Evolutionary conservation across 2,113 vertebrate species (phyloP).

Genomic region (Phrynosoma blainvillii): DNA sequence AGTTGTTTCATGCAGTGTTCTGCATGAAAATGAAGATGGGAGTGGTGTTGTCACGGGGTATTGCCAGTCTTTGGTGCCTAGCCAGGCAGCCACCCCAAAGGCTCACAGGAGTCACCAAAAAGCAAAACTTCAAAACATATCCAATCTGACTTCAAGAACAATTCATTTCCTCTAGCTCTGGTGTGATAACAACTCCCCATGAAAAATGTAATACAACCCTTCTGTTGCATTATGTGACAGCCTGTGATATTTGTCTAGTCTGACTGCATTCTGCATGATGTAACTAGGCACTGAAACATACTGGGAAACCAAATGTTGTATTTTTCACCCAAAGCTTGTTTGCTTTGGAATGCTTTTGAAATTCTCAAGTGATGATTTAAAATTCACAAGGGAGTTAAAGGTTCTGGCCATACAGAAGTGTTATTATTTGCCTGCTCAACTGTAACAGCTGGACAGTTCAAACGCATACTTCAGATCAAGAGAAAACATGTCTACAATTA

Average conservation of each 20-base stretch:
- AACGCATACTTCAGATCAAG: conserved; percentile 10
- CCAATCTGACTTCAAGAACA: neutral
- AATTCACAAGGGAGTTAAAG: conserved; percentile 4
- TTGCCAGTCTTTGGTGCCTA: neutral
- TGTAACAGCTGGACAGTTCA: neutral
- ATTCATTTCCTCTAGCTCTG: neutral
- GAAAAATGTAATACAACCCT: neutral
- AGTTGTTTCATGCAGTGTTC: neutral
- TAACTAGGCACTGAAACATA: conserved; percentile 20
- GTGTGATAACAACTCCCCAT: neutral
- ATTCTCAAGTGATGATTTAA: conserved; percentile 32
- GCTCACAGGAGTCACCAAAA: neutral
- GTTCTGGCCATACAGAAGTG: conserved; percentile 6
- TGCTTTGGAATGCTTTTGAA: conserved; percentile 28
- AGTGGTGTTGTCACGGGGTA: neutral
- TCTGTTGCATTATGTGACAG: conserved; percentile 1
- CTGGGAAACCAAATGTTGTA: conserved; percentile 15
- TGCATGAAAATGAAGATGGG: neutral
- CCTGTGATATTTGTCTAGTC: conserved; percentile 6
- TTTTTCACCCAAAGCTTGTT: conserved; percentile 30
- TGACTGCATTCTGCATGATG: conserved; percentile 19
- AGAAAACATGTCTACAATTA: neutral
- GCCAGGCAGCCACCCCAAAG: neutral
- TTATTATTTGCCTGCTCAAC: conserved; percentile 1
- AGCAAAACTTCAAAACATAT: neutral